Evolutionary conservation across 92 coral and sea anemone species (phyloP), one percentile per base, ranked within the genome.

Genomic region (Palythoa heliodiscus): DNA sequence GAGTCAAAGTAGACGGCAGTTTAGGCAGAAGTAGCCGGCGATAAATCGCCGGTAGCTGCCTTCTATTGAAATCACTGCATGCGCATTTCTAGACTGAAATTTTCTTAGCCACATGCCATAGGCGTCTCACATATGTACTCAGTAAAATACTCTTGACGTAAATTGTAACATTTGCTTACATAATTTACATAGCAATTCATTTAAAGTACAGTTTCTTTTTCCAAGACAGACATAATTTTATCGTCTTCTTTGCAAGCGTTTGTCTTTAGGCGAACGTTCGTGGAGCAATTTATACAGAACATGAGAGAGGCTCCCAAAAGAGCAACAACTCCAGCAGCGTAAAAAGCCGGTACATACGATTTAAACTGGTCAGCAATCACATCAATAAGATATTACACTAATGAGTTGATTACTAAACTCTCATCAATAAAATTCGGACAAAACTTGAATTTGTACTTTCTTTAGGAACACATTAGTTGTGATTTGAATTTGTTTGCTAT

Each of bases 251-350:
- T 10, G 24, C 16, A 14, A 16, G 50, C 70, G 1, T 5, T 35
- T 17, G 52, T 9, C 15, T 29, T 58, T 14, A 23, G 11, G 3
- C 22, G 24, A 29, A 29, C 24, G 52, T 15, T 11, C 19, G 67
- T 57, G 47, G 2, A 52, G 17, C 82, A 77, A 11, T 57, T 77
- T 9, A 77, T 15, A 37, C 8, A 38, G 52, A 77, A 77, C 82
- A 77, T 77, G 69, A 77, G 15, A 77, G 43, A 12, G 52, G 82
- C 61, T 35, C 82, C 82, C 19, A 77, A 7, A 58, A 77, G 69
- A 9, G 57, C 55, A 7, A 48, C 24, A 16, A 24, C 25, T 57
- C 82, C 82, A 55, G 82, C 35, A 29, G 70, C 69, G 82, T 77
- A 77, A 52, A 77, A 77, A 20, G 70, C 70, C 23, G 70, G 82